Evolutionary conservation across 37 sponge, comb jelly and placozoan species (phyloP).

Genomic region (Beroe forskalii): DNA sequence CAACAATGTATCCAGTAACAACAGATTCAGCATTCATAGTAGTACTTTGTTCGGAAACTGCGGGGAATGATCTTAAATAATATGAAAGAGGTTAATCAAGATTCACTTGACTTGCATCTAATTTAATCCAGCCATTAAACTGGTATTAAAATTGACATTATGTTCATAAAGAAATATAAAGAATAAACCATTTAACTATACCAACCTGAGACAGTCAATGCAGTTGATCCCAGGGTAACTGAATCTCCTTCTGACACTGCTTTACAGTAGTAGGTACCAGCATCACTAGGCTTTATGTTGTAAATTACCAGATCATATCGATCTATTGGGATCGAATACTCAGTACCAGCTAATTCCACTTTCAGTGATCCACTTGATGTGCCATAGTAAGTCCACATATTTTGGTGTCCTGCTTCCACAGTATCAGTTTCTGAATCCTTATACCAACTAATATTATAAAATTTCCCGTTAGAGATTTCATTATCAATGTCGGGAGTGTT

Average conservation of each 20-base stretch:
- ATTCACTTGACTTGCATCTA: neutral
- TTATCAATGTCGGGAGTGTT: neutral
- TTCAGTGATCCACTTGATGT: neutral
- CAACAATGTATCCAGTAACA: slow-evolving; percentile 13
- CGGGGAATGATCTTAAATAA: neutral
- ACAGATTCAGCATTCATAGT: neutral
- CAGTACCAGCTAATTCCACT: neutral
- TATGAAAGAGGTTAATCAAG: neutral
- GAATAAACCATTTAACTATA: too few species aligned
- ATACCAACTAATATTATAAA: neutral
- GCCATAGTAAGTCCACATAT: slow-evolving; percentile 38
- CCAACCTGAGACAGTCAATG: neutral
- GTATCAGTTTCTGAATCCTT: neutral
- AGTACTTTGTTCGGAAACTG: neutral
- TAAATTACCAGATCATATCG: slow-evolving; percentile 3
- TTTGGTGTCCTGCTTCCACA: neutral
- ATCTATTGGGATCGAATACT: neutral
- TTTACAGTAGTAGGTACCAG: slow-evolving; percentile 14
- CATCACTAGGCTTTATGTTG: neutral
- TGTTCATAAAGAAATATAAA: too few species aligned
- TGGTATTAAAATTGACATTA: too few species aligned
- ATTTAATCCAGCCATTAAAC: too few species aligned
- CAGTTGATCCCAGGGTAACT: slow-evolving; percentile 11
- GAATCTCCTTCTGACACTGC: neutral
- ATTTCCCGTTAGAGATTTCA: neutral